phyloP scores from a whole-genome alignment of 1,140 invertebrate species.

The Papilio xuthus region DNA sequence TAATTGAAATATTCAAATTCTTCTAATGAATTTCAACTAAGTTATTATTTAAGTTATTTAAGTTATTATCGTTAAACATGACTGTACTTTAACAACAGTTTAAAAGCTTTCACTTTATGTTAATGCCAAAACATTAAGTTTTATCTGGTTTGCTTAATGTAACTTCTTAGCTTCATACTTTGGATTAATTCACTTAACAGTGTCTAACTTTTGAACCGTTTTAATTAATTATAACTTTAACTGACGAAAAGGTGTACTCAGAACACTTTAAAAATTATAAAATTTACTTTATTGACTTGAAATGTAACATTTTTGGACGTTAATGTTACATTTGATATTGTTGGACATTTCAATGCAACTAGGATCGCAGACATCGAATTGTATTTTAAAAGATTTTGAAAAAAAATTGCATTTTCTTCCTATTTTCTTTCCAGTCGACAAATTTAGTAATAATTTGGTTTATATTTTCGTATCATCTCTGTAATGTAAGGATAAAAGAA shows the following conservation, averaged over 20 bases:
- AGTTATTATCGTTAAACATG: slow-evolving; percentile 16
- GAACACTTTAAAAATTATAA: neutral
- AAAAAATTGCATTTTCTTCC: no score
- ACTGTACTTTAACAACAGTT: slow-evolving; percentile 19
- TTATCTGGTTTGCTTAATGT: slow-evolving; percentile 24
- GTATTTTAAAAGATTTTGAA: no score
- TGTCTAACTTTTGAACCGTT: slow-evolving; percentile 9
- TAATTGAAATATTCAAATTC: neutral
- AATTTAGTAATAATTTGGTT: no score
- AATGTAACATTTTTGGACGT: no score
- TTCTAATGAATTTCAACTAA: slow-evolving; percentile 3
- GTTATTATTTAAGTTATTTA: no score
- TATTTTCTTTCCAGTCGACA: no score
- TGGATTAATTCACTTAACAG: slow-evolving; percentile 12
- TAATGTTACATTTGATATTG: no score
- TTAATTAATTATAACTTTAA: neutral
- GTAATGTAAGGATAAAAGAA: no score
- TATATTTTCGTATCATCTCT: no score
- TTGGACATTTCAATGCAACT: no score
- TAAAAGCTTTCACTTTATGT: slow-evolving; percentile 31
- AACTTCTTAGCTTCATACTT: slow-evolving; percentile 2
- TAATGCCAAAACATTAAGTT: slow-evolving; percentile 30
- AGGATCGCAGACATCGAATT: no score
- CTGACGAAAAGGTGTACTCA: neutral
- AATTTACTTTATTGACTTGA: no score